Conservation (phyloP, 1,140 invertebrate genomes). For the Rhagoletis pomonella region DNA sequence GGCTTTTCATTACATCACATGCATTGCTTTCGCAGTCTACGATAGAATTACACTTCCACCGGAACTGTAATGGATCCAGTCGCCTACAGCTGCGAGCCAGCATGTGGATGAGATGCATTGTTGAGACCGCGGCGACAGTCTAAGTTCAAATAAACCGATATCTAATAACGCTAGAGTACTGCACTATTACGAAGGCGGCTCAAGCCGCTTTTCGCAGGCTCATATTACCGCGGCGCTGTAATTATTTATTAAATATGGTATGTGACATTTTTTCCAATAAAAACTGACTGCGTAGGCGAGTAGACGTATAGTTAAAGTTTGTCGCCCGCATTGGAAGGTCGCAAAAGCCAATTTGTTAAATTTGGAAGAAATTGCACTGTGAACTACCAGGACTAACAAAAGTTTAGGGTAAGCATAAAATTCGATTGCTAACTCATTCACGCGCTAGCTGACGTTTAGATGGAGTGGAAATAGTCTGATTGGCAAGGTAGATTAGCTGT, state of each 20-base stretch:
- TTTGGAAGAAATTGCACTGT: neutral
- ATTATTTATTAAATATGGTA: conserved; percentile 12
- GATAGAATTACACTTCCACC: conserved; percentile 47
- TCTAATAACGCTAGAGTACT: neutral
- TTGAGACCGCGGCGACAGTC: neutral
- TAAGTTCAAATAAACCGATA: neutral
- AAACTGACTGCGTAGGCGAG: neutral
- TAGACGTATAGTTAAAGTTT: neutral
- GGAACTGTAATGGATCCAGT: conserved; percentile 13
- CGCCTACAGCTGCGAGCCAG: neutral
- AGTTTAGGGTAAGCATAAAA: neutral
- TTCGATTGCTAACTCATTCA: neutral
- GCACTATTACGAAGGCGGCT: neutral
- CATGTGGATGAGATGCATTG: neutral
- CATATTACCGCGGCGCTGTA: neutral
- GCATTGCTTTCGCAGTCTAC: neutral
- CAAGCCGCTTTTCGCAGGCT: neutral
- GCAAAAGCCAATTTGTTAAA: neutral
- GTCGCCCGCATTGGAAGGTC: neutral
- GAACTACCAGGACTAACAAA: neutral
- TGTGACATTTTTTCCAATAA: conserved; percentile 34
- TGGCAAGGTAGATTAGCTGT: no score
- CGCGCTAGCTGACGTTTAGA: neutral
- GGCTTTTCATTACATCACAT: neutral
- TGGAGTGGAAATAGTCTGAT: no score